Percentiles rank a stretch among this genome's conserved stretches.
These are phyloP conservation scores for Mythimna albipuncta DNA, from an alignment of 2,888 invertebrate species.

Conservation along the genomic window DNA sequence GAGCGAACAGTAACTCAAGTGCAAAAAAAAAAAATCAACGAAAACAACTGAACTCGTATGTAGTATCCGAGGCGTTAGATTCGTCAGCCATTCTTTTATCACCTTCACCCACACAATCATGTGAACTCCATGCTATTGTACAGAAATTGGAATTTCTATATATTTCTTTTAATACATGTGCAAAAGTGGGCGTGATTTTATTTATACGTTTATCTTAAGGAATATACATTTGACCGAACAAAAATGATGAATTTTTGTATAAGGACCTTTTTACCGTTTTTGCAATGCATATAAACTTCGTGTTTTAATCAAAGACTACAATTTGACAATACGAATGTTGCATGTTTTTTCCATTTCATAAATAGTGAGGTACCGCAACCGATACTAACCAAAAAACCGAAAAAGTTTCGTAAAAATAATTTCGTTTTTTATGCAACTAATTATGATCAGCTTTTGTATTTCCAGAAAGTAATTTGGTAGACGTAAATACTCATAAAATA, in stretches of 20 bases:
- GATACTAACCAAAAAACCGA: no score
- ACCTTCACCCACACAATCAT: constrained; percentile 74
- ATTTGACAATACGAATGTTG: no score
- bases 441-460: no score
- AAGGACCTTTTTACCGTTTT: neutral
- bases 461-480: no score
- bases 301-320: no score
- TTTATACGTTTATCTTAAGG: constrained; percentile 61
- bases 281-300: no score
- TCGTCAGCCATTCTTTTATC: constrained; percentile 83
- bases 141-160: constrained; percentile 85
- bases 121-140: constrained; percentile 88
- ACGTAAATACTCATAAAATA: no score
- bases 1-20: constrained; percentile 74
- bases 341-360: no score
- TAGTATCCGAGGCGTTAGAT: constrained; percentile 86
- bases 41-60: constrained; percentile 78
- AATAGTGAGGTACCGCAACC: no score
- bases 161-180: constrained; percentile 73
- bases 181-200: constrained; percentile 71
- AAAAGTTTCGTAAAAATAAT: no score
- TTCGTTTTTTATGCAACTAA: no score
- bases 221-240: constrained; percentile 69
- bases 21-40: constrained; percentile 79
- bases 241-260: constrained; percentile 75